These are phyloP conservation scores for Parelbella ahira DNA, from an alignment of 2,888 invertebrate species.

Conservation along the genomic window DNA sequence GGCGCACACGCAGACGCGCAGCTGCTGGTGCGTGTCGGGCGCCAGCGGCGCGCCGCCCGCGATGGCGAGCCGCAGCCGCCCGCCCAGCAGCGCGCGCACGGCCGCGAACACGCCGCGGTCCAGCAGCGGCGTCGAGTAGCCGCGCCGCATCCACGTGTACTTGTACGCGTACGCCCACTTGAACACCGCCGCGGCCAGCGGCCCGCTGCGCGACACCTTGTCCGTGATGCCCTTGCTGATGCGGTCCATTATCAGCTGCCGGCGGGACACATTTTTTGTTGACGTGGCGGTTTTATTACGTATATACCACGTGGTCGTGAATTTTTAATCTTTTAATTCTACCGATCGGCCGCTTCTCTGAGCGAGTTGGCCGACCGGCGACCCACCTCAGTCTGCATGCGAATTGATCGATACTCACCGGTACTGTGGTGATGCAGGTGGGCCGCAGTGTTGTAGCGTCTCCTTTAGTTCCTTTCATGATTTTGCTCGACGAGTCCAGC, in stretches of 20 bases:
- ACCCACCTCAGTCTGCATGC: too few relatives aligned
- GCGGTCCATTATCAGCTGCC: constrained; percentile 95
- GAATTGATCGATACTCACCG: constrained; percentile 87
- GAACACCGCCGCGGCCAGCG: constrained; percentile 91
- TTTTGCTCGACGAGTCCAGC: constrained; percentile 95
- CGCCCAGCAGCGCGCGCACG: constrained; percentile 90
- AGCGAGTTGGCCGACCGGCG: too few relatives aligned
- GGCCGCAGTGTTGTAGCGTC: constrained; percentile 95
- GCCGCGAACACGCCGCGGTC: constrained; percentile 59
- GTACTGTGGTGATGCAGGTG: constrained; percentile 97
- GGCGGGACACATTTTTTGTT: too few relatives aligned
- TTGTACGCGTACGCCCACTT: constrained; percentile 97
- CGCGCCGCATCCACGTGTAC: constrained; percentile 89
- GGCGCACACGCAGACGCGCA: constrained; percentile 90
- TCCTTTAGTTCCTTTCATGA: constrained; percentile 96
- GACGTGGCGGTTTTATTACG: too few relatives aligned
- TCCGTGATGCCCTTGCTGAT: constrained; percentile 98
- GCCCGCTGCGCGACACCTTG: constrained; percentile 91
- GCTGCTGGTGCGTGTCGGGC: constrained; percentile 96
- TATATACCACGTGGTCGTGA: too few relatives aligned
- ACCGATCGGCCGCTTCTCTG: too few relatives aligned
- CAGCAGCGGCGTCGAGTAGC: constrained; percentile 90
- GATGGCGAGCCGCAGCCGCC: constrained; percentile 92
- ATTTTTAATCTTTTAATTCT: too few relatives aligned
- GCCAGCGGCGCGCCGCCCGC: constrained; percentile 97